Base-by-base conservation (phyloP, 1,140 invertebrate genomes). In the Drepana arcuata region DNA sequence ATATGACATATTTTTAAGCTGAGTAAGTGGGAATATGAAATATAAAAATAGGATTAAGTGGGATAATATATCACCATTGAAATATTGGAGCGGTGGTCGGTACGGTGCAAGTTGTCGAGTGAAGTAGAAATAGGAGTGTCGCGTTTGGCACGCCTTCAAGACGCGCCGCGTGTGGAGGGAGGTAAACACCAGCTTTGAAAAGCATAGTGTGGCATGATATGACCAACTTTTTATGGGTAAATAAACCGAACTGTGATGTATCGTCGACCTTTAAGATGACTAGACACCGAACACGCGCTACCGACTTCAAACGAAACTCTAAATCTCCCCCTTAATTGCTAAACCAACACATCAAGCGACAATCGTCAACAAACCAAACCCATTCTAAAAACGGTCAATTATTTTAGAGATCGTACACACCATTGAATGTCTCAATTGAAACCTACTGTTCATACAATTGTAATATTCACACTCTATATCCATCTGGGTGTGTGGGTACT, bases 161-260 rank as follows among this genome's bases (percentile, higher is more conserved):
- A 55, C 38, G 38, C 37, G 29, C 40, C 41, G 52, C 46, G n/a
- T n/a, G n/a, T n/a, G n/a, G n/a, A n/a, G 41, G 46, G 53, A 35
- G 44, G 54, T 67, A 62, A 66, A 68, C 49, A 57, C 41, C 42
- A 28, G 37, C 49, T 54, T 67, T 58, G 41, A 48, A 42, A 57
- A 70, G n/a, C n/a, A 65, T 68, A 75, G 60, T 60, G 60, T 60
- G 56, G 67, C 58, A 62, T 34, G n/a, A n/a, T n/a, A n/a, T n/a
- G 32, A 18, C 35, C 33, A 36, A 39, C 37, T 35, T 40, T 29
- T 16, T 48, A 34, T 49, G 42, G 49, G 51, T 47, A 64, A 71
- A 69, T 57, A 64, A 64, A 52, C 53, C 48, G 32, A 33, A 23
- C 14, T 16, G 38, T 54, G 54, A 56, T 52, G 41, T 48, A 61